A percentile compares a stretch with the other conserved stretches of the same genome.
These are phyloP conservation scores for Leptodactylus fuscus DNA, from an alignment of 2,113 vertebrate species.

Conservation along the genomic window DNA sequence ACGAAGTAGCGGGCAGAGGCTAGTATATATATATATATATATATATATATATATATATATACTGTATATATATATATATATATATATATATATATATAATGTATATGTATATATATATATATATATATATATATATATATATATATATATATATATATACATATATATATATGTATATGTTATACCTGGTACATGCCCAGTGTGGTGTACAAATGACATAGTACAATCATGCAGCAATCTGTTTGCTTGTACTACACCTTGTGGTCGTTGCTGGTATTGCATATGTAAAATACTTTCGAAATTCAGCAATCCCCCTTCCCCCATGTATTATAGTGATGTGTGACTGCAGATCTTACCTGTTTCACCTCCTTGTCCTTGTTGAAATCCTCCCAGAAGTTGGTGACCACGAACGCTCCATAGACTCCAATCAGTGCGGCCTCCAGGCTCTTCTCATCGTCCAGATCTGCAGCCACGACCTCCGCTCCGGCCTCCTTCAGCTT, in stretches of 20 bases:
- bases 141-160: too few relatives aligned
- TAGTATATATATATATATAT: too few relatives aligned
- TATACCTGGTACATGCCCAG: not conserved
- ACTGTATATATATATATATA: too few relatives aligned
- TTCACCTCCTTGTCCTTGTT: conserved; percentile 70
- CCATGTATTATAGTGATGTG: too few relatives aligned
- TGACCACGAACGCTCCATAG: conserved; percentile 71
- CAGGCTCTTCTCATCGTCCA: conserved; percentile 66
- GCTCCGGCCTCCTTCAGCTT: conserved; percentile 67
- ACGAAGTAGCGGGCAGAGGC: too few relatives aligned
- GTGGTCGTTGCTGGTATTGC: not conserved
- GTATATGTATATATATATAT: too few relatives aligned
- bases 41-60: too few relatives aligned
- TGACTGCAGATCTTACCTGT: conserved; percentile 64
- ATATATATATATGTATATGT: too few relatives aligned
- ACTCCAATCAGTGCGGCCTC: conserved; percentile 66
- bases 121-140: too few relatives aligned
- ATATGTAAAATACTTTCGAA: not conserved
- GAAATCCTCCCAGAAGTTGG: conserved; percentile 73
- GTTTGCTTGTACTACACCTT: not conserved
- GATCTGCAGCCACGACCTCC: conserved; percentile 70
- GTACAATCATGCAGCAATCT: not conserved
- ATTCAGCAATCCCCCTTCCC: not conserved
- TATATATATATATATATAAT: too few relatives aligned
- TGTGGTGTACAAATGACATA: not conserved